Conservation (phyloP, 2,113 vertebrate genomes). For the Xenotilapia longispinis region DNA sequence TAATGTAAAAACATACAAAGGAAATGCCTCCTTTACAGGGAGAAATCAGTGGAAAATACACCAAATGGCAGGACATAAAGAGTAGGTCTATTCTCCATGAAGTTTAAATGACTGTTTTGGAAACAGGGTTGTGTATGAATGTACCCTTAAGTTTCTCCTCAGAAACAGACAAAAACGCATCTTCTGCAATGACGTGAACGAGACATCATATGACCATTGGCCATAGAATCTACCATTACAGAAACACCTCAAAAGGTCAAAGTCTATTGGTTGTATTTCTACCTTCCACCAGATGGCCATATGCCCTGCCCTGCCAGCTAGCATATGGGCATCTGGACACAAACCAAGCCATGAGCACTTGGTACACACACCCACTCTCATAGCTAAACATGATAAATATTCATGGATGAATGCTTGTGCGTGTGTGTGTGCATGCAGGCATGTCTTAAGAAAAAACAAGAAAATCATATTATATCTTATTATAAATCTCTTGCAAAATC, state of each 20-base stretch:
- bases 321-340: slow-evolving; percentile 61
- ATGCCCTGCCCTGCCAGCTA: slow-evolving; percentile 43
- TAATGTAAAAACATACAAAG: not conserved
- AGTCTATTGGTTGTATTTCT: slow-evolving; percentile 38
- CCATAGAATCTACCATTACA: not conserved
- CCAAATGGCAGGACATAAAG: not conserved
- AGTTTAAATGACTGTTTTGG: not conserved
- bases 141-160: not conserved
- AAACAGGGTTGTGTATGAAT: not conserved
- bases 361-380: not conserved
- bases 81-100: not conserved
- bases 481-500: not conserved
- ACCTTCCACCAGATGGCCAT: slow-evolving; percentile 50
- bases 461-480: not conserved
- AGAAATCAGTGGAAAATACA: not conserved
- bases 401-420: not conserved
- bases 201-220: not conserved
- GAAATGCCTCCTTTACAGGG: not conserved
- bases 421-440: not conserved
- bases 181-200: not conserved
- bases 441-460: not conserved
- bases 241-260: slow-evolving; percentile 46
- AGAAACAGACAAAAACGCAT: not conserved
- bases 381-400: not conserved
- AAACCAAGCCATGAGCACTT: slow-evolving; percentile 19